Evolutionary conservation across 2,797 vertebrate species (phyloP).

Genomic region (Okamejei kenojei): DNA sequence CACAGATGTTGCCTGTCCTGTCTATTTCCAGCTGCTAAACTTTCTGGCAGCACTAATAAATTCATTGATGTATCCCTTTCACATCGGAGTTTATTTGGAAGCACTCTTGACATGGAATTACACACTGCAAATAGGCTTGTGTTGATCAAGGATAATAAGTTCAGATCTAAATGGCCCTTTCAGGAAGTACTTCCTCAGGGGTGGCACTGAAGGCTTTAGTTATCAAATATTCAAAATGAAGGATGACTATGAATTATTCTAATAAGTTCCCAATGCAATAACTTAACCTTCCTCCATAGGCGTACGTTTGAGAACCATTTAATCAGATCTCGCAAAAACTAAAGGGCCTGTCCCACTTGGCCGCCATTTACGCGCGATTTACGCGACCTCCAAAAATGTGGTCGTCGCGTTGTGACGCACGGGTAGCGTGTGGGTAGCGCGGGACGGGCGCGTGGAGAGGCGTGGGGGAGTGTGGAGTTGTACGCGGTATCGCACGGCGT

Average conservation of each 20-base stretch:
- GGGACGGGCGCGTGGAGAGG: no score
- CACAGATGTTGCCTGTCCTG: no score
- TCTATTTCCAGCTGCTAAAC: not conserved
- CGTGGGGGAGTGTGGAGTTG: no score
- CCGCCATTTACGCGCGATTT: no score
- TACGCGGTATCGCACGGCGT: no score
- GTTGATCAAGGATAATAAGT: constrained; percentile 8
- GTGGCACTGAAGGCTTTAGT: constrained; percentile 10
- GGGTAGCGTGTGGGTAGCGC: no score
- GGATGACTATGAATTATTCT: not conserved
- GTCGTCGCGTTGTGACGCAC: no score
- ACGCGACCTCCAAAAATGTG: no score
- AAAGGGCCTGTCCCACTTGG: no score
- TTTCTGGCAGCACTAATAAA: not conserved
- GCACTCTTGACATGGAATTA: not conserved
- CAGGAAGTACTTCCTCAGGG: not conserved
- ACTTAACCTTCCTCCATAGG: not conserved
- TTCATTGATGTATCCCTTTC: not conserved
- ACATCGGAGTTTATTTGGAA: not conserved
- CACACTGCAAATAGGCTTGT: not conserved
- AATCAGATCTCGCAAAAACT: no score
- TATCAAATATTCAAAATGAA: constrained; percentile 11
- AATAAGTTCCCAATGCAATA: constrained; percentile 1
- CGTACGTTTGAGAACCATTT: not conserved
- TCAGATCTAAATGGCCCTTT: not conserved